Conservation (phyloP, 2,113 vertebrate species). For the Ciconia maguari region DNA sequence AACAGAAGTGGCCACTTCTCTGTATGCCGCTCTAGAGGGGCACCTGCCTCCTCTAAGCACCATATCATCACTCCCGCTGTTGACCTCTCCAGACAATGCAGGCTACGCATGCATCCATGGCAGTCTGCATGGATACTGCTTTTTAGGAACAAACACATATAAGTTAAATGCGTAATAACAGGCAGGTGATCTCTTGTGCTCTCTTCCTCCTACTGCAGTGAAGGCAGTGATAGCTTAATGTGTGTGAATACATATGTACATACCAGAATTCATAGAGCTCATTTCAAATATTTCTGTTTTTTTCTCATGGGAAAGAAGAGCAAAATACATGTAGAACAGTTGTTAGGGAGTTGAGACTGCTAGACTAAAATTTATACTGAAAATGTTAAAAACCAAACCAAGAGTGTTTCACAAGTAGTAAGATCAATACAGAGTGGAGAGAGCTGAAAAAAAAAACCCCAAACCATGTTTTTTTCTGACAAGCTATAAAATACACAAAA, state of each 20-base stretch:
- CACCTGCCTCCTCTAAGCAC: background rate
- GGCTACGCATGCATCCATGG: background rate
- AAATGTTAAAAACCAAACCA: background rate
- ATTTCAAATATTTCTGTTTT: background rate
- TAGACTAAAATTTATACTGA: background rate
- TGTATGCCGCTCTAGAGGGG: accelerated
- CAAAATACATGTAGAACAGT: background rate
- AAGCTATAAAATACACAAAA: background rate
- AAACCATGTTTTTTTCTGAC: background rate
- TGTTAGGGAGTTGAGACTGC: background rate
- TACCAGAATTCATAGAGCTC: background rate
- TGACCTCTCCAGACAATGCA: background rate
- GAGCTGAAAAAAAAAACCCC: background rate
- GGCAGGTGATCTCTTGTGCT: background rate
- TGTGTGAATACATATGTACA: background rate
- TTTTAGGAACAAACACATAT: background rate
- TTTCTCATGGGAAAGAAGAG: background rate
- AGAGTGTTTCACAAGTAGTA: background rate
- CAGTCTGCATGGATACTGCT: background rate
- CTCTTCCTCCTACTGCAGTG: background rate
- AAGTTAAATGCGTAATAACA: background rate
- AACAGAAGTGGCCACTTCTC: background rate
- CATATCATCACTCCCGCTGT: background rate
- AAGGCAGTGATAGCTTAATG: background rate
- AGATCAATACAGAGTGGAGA: background rate